Conservation (phyloP, 2,888 invertebrate genomes). For the Eugnorisma glareosa region DNA sequence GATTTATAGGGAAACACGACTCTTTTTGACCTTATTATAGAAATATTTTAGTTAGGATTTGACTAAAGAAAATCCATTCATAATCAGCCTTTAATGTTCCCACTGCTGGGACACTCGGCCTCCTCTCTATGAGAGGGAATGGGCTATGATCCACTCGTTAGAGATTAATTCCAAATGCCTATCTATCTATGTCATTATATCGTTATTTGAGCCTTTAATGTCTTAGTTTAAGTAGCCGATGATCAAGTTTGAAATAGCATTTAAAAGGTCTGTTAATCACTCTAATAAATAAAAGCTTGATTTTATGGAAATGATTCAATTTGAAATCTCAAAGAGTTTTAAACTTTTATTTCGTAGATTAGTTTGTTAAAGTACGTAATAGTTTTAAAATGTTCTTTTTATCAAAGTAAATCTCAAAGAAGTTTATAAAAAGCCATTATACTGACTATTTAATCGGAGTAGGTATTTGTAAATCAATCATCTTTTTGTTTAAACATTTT, state of each 20-base stretch:
- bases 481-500: constrained; percentile 1
- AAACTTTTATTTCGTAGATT: not conserved
- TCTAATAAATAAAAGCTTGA: constrained; percentile 7
- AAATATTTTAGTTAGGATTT: not conserved
- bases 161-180: constrained; percentile 18
- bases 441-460: not conserved
- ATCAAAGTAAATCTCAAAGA: not conserved
- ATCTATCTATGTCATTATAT: constrained; percentile 13
- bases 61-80: constrained; percentile 1
- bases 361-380: not conserved
- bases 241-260: constrained; percentile 14
- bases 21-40: constrained; percentile 2
- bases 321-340: constrained; percentile 21
- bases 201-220: constrained; percentile 24
- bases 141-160: constrained; percentile 7
- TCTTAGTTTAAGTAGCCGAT: constrained; percentile 5
- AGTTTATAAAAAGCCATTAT: not conserved
- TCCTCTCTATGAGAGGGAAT: too few relatives aligned
- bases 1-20: constrained; percentile 6
- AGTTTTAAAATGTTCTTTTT: constrained; percentile 8
- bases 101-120: too few relatives aligned
- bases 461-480: not conserved
- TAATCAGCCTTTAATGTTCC: too few relatives aligned
- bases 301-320: constrained; percentile 18
- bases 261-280: not conserved